Percentiles rank a stretch among this genome's conserved stretches.
phyloP scores from a whole-genome alignment of 2,797 vertebrate species.

The Hydrolagus colliei region DNA sequence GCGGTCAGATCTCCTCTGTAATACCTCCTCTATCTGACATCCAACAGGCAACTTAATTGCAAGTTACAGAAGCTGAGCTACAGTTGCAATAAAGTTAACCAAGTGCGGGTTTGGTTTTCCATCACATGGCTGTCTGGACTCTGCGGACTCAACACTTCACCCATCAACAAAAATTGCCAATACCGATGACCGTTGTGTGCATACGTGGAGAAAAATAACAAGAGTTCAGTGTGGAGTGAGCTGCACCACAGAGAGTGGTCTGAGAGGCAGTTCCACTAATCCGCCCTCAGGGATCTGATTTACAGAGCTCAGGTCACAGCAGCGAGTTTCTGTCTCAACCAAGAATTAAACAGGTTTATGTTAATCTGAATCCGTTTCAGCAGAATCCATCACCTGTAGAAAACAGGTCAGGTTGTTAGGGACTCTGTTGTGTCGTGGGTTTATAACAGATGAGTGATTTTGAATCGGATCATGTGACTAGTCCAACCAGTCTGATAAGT shows the following conservation, averaged over 20 bases:
- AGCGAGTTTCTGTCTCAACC: neutral
- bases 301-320: neutral
- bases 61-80: neutral
- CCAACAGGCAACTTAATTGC: neutral
- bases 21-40: neutral
- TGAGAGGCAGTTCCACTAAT: neutral
- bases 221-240: neutral
- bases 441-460: neutral
- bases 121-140: neutral
- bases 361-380: neutral
- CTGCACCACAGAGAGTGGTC: neutral
- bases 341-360: neutral
- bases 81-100: neutral
- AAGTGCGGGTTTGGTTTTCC: neutral
- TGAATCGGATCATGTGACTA: neutral
- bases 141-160: neutral
- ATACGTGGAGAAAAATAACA: constrained; percentile 5
- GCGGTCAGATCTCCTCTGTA: neutral
- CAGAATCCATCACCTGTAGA: neutral
- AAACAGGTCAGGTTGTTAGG: neutral
- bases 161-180: neutral
- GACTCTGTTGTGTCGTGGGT: neutral
- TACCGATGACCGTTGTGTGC: neutral
- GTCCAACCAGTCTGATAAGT: neutral
- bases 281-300: neutral